A percentile compares a stretch with the other conserved stretches of the same genome.
These are phyloP conservation scores for Telmatochromis brichardi DNA, from an alignment of 2,113 vertebrate genomes.

Conservation along the genomic window DNA sequence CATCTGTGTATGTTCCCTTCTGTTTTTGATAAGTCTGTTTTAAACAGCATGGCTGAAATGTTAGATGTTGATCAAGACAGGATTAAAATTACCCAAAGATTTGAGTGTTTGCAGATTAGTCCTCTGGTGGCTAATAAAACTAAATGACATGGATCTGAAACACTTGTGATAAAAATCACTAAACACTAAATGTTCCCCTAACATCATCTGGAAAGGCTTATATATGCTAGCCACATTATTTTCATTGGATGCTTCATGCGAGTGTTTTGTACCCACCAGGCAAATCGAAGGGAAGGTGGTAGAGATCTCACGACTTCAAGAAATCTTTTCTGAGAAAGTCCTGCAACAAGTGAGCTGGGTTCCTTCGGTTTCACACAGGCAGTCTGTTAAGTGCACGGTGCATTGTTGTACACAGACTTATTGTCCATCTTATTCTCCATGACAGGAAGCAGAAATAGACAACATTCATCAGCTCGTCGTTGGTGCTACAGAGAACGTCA, in stretches of 20 bases:
- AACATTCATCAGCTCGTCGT: slow-evolving; percentile 93
- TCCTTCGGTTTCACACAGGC: neutral
- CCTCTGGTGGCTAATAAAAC: neutral
- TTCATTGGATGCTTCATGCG: neutral
- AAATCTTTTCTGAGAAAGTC: slow-evolving; percentile 97
- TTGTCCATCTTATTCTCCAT: neutral
- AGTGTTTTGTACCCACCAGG: slow-evolving; percentile 57
- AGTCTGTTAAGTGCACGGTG: neutral
- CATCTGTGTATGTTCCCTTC: neutral
- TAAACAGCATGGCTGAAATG: neutral
- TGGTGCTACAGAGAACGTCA: slow-evolving; percentile 94
- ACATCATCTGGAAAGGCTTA: neutral
- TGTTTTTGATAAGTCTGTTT: neutral
- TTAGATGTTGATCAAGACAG: neutral
- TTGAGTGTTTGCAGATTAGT: neutral
- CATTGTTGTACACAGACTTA: neutral
- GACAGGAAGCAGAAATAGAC: slow-evolving; percentile 90
- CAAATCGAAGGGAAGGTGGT: slow-evolving; percentile 98
- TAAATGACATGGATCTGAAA: neutral
- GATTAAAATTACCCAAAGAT: neutral
- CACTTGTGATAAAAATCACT: neutral
- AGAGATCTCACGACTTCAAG: slow-evolving; percentile 95
- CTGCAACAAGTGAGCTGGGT: slow-evolving; percentile 81
- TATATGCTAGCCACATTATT: neutral
- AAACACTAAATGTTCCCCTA: neutral